These are phyloP conservation scores for Rhea pennata DNA, from an alignment of 2,113 vertebrate genomes.

Conservation along the genomic window DNA sequence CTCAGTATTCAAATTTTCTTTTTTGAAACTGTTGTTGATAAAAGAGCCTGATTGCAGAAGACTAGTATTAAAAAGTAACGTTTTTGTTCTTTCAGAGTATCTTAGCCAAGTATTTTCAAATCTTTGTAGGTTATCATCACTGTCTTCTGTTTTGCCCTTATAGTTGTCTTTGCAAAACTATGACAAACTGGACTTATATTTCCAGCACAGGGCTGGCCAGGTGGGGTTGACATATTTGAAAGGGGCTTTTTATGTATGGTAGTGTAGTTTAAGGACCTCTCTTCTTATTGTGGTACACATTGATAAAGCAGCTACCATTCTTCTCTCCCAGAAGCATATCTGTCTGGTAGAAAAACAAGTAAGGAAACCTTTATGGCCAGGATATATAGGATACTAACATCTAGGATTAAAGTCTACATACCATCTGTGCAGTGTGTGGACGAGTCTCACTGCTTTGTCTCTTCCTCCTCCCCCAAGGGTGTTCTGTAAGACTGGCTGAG, in stretches of 20 bases:
- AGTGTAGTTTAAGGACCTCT: neutral
- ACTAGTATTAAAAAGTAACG: neutral
- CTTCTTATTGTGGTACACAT: neutral
- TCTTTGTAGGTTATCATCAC: neutral
- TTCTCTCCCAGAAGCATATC: neutral
- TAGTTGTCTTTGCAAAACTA: neutral
- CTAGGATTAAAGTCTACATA: neutral
- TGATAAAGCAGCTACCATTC: neutral
- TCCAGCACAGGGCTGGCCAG: neutral
- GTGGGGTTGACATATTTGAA: neutral
- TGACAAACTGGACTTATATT: neutral
- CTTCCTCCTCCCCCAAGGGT: neutral
- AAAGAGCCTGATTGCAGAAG: neutral
- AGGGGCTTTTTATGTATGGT: neutral
- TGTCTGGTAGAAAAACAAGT: neutral
- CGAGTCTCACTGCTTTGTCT: neutral
- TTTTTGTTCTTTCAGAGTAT: neutral
- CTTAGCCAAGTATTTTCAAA: neutral
- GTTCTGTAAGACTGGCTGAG: neutral
- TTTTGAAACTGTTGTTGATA: neutral
- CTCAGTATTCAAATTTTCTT: neutral
- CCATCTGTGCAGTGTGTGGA: neutral
- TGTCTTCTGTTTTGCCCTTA: neutral
- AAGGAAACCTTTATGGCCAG: neutral
- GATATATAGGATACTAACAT: neutral